Conservation (phyloP, 2,888 invertebrate species). For the Coelinius sp. region DNA sequence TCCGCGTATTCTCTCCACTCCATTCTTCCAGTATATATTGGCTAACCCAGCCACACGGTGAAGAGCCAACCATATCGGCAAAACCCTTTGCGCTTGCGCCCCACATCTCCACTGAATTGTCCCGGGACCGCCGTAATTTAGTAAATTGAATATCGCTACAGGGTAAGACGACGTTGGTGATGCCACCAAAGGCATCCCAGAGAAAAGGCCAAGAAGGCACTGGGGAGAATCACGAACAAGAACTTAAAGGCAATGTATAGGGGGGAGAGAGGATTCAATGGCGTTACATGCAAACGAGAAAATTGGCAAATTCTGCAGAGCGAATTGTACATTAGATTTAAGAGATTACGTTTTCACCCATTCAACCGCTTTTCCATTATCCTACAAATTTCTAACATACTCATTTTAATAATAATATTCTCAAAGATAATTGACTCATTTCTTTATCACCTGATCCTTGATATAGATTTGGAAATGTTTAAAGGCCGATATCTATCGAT, state of each 20-base stretch:
- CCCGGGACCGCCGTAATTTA: constrained; percentile 54
- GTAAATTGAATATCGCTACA: constrained; percentile 58
- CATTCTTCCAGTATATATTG: neutral
- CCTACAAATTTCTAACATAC: too few species aligned
- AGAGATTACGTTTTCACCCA: constrained; percentile 13
- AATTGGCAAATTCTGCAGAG: constrained; percentile 41
- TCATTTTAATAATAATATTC: too few species aligned
- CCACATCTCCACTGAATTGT: neutral
- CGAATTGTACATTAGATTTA: constrained; percentile 22
- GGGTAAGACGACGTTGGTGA: constrained; percentile 48
- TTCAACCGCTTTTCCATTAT: neutral
- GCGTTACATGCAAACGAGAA: constrained; percentile 26
- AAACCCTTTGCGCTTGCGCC: neutral
- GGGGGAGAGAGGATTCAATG: neutral
- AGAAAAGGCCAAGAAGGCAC: constrained; percentile 26
- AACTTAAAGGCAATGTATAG: constrained; percentile 18
- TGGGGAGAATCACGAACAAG: constrained; percentile 33
- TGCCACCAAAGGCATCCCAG: constrained; percentile 37
- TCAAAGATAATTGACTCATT: constrained; percentile 32
- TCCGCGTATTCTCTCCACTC: neutral
- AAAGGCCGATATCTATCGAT: constrained; percentile 52
- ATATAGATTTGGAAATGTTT: too few species aligned
- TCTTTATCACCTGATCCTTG: constrained; percentile 39
- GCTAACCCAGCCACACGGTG: neutral
- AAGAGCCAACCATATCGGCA: neutral